Percentiles rank a stretch among this genome's conserved stretches.
These are phyloP conservation scores for Itoplectis maculator DNA, from an alignment of 2,888 invertebrate genomes.

Conservation along the genomic window DNA sequence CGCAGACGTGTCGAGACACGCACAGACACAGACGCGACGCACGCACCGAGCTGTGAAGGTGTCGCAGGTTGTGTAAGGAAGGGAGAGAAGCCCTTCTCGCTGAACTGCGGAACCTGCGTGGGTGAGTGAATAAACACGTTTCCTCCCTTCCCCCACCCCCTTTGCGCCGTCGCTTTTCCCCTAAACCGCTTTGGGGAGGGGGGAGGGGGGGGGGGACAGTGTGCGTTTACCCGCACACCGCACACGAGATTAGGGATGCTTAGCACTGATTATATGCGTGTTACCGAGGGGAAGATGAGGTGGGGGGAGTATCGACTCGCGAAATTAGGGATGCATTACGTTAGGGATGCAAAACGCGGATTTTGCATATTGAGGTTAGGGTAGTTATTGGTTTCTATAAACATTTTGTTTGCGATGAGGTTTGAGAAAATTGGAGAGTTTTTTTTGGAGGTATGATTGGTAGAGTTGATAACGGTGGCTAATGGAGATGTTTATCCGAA, in stretches of 20 bases:
- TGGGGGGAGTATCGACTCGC: not conserved
- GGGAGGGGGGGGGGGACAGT: too few relatives aligned
- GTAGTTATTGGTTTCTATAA: too few relatives aligned
- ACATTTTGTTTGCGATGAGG: too few relatives aligned
- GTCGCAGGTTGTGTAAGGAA: constrained; percentile 21
- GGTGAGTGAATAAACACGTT: constrained; percentile 59
- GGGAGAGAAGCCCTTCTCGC: constrained; percentile 38
- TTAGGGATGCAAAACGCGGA: not conserved
- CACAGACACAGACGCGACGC: constrained; percentile 30
- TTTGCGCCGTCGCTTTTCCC: constrained; percentile 41
- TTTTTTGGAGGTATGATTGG: too few relatives aligned
- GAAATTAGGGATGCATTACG: not conserved
- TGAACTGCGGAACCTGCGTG: constrained; percentile 44
- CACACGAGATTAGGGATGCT: constrained; percentile 26
- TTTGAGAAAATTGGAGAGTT: too few relatives aligned
- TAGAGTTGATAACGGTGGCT: too few relatives aligned
- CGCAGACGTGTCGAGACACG: not conserved
- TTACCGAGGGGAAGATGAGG: not conserved
- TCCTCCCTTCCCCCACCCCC: too few relatives aligned
- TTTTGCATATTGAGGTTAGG: not conserved
- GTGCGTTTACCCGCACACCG: constrained; percentile 36
- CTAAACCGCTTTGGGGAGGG: constrained; percentile 52
- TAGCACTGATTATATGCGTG: constrained; percentile 35
- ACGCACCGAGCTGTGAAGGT: constrained; percentile 39
- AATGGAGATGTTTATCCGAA: too few relatives aligned